Evolutionary conservation across 2,113 vertebrate genomes (phyloP), one percentile per base, ranked within the genome.

Genomic region (Lophura nycthemera): DNA sequence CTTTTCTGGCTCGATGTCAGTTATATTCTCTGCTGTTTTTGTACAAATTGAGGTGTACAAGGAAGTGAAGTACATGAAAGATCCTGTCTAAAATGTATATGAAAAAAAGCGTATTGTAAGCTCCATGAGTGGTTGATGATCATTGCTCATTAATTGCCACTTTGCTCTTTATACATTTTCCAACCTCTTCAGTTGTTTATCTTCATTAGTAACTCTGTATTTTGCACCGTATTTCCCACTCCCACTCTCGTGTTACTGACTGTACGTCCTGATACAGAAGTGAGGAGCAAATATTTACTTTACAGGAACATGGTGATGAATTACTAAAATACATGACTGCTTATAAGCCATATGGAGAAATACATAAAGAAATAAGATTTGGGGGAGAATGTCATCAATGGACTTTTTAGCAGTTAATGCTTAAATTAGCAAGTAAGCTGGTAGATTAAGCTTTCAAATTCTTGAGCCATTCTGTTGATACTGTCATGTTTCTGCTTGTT

Each of bases 221-320:
- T 86, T 89, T 83, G 30, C 22, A 74, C 38, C 47, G 66, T 54
- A 36, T 76, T 72, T 85, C 71, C 36, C 59, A 72, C 67, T 87
- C 61, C 66, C 36, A 76, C 87, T 78, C 60, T 38, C 25, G 30
- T 89, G 29, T 89, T 79, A 59, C 57, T 86, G 72, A 66, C 48
- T 89, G 20, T 74, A 17, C 45, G 86, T 92, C 50, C 34, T 61
- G 63, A 60, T 66, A 56, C 40, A 8, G 42, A 77, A 86, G 22
- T 32, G 77, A 92, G 25, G 61, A 86, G 57, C 72, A 83, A 93
- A 83, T 91, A 81, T 60, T 61, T 83, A 69, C 70, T 72, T 30
- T 64, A 36, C 43, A 65, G 67, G n/a, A 89, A 45, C 18, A 60
- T 77, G 32, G 36, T 90, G 71, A 38, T 61, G 67, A 89, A 54